Conservation (phyloP, 2,113 vertebrate genomes). For the Sclerurus mexicanus region DNA sequence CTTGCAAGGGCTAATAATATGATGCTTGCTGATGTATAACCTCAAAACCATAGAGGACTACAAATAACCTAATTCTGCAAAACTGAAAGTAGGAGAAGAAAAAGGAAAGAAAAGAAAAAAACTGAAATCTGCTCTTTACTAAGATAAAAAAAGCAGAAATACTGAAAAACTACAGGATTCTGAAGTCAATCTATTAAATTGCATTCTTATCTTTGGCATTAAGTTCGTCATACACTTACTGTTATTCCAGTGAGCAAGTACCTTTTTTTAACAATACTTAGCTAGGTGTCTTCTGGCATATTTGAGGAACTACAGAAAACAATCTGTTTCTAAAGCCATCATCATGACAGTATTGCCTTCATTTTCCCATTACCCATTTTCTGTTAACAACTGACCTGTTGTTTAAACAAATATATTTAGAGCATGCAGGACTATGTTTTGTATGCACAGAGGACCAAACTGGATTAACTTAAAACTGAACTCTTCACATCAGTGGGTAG, state of each 20-base stretch:
- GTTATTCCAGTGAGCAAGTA: neutral
- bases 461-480: neutral
- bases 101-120: neutral
- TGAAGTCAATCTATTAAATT: neutral
- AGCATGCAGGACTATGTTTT: neutral
- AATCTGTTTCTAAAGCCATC: neutral
- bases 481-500: accelerated
- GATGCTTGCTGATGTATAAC: neutral
- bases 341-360: neutral
- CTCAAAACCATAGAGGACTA: neutral
- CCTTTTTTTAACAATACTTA: neutral
- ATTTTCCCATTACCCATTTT: neutral
- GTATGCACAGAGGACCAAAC: neutral
- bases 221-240: neutral
- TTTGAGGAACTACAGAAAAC: neutral
- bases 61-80: neutral
- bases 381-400: neutral
- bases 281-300: neutral
- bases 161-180: neutral
- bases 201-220: neutral
- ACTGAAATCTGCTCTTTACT: neutral
- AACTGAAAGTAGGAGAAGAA: neutral
- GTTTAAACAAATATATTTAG: neutral
- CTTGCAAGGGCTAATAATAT: neutral
- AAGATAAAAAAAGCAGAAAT: neutral